These are phyloP conservation scores for Sminthopsis crassicaudata DNA, from an alignment of 2,113 vertebrate genomes.

Conservation along the genomic window DNA sequence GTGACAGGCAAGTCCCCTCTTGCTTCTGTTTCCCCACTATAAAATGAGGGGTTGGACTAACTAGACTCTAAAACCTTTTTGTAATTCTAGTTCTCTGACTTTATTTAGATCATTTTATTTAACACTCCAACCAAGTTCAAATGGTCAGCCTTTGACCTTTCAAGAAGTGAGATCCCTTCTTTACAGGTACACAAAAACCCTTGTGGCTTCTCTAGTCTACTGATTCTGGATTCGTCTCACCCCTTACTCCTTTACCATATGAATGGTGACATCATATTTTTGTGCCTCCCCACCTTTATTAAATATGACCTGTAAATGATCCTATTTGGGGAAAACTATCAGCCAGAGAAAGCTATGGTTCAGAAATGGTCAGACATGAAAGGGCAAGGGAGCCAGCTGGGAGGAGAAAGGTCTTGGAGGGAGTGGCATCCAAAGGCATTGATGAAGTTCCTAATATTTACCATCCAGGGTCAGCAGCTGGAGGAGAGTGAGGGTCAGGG, in stretches of 20 bases:
- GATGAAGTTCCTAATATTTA: background rate
- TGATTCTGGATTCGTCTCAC: conserved; percentile 56
- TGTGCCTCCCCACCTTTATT: conserved; percentile 84
- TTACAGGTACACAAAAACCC: conserved; percentile 76
- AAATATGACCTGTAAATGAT: conserved; percentile 90
- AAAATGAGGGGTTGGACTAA: conserved; percentile 23
- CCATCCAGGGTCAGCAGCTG: background rate
- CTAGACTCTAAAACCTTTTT: conserved; percentile 71
- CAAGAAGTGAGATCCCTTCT: conserved; percentile 73
- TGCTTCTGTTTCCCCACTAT: conserved; percentile 29
- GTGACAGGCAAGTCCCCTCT: background rate
- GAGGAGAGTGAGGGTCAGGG: background rate
- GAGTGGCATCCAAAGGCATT: conserved; percentile 62
- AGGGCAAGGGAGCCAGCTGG: conserved; percentile 76
- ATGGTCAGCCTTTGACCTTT: conserved; percentile 76
- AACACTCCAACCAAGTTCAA: conserved; percentile 74
- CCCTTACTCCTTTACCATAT: conserved; percentile 64
- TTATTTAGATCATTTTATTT: conserved; percentile 71
- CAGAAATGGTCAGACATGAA: conserved; percentile 74
- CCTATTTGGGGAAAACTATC: conserved; percentile 64
- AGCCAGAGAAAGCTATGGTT: conserved; percentile 80
- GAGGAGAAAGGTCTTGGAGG: conserved; percentile 68
- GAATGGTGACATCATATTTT: conserved; percentile 77
- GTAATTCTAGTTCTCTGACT: conserved; percentile 44
- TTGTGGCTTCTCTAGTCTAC: conserved; percentile 44